Evolutionary conservation across 2,797 vertebrate genomes (phyloP).

Genomic region (Helicolenus hilgendorfi): DNA sequence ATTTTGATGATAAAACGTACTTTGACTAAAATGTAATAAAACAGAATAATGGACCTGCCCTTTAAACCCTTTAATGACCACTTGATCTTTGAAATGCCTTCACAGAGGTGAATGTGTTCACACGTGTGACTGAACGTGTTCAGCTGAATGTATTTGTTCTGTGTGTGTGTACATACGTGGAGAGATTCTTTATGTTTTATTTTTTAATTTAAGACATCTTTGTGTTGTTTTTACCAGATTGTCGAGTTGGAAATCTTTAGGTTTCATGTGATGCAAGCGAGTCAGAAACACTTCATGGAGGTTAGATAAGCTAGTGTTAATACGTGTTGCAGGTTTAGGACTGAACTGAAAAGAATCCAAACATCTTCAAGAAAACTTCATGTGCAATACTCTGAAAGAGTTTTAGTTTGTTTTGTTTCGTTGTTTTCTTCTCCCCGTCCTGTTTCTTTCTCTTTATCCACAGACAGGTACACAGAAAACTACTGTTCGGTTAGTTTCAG

Average conservation of each 20-base stretch:
- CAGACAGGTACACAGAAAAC: neutral
- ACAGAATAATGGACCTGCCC: too few relatives aligned
- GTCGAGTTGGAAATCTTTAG: conserved; percentile 85
- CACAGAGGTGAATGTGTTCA: conserved; percentile 41
- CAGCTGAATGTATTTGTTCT: conserved; percentile 65
- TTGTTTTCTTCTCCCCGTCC: neutral
- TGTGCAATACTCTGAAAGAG: conserved; percentile 94
- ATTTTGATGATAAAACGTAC: too few relatives aligned
- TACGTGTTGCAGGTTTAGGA: conserved; percentile 91
- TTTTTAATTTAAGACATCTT: conserved; percentile 49
- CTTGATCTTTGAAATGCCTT: conserved; percentile 67
- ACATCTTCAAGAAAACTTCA: conserved; percentile 92
- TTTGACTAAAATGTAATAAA: too few relatives aligned
- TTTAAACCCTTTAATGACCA: conserved; percentile 62
- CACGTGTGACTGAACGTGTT: conserved; percentile 62
- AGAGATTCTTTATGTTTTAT: conserved; percentile 71
- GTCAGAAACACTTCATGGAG: conserved; percentile 90
- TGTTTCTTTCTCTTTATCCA: neutral
- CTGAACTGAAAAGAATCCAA: conserved; percentile 91
- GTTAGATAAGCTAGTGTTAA: conserved; percentile 92
- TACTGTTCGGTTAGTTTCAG: neutral
- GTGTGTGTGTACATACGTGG: conserved; percentile 20
- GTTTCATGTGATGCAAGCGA: conserved; percentile 88
- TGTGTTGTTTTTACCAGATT: conserved; percentile 89
- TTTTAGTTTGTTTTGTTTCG: neutral